phyloP scores from a whole-genome alignment of 2,113 vertebrate genomes.

The Phyllostomus hastatus region DNA sequence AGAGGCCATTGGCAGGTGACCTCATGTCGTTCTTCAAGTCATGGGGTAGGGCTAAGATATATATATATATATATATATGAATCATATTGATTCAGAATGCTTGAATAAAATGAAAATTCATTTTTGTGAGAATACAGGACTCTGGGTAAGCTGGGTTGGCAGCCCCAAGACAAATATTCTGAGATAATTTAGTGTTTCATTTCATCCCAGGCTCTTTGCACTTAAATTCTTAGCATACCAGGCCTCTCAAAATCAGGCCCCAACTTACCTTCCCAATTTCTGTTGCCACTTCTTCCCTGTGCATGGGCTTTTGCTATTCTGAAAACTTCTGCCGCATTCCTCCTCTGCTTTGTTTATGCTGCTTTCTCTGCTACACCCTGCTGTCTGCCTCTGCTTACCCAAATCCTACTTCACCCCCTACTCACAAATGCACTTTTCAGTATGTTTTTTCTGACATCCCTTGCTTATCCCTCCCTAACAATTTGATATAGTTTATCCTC shows the following conservation, averaged over 20 bases:
- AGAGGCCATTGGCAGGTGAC: not conserved
- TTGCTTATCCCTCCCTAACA: not conserved
- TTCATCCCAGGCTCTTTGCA: not conserved
- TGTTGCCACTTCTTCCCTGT: not conserved
- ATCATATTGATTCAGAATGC: not conserved
- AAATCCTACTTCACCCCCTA: not conserved
- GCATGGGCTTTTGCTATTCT: not conserved
- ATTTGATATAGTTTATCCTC: not conserved
- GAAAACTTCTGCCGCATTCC: not conserved
- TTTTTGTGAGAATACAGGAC: not conserved
- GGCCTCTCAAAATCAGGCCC: not conserved
- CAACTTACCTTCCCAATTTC: not conserved
- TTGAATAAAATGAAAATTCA: not conserved
- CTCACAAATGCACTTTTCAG: not conserved
- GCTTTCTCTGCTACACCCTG: not conserved
- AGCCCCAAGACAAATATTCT: not conserved
- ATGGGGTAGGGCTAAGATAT: not conserved
- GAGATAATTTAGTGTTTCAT: not conserved
- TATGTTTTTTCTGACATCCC: not conserved
- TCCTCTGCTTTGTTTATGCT: not conserved
- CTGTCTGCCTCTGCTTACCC: not conserved
- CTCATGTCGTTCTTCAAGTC: not conserved
- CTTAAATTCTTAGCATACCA: conserved; percentile 2
- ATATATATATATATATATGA: not conserved
- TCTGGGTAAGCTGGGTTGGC: not conserved